Percentiles rank a stretch among this genome's conserved stretches.
These are phyloP conservation scores for Enteromius trimaculatus DNA, from an alignment of 2,797 vertebrate genomes.

Conservation along the genomic window DNA sequence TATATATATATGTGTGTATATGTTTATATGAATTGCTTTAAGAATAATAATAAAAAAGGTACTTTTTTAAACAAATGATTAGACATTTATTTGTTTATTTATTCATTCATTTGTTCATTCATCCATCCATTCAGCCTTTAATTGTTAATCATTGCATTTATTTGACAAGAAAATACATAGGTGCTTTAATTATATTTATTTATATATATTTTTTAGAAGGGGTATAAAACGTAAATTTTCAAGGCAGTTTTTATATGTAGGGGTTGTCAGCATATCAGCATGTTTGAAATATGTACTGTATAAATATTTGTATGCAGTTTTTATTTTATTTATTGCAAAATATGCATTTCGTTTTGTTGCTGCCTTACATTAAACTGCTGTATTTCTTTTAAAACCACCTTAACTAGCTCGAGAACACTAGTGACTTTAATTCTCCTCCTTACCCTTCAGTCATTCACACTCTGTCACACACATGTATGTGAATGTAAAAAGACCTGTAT, in stretches of 20 bases:
- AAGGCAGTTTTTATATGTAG: background rate
- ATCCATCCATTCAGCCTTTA: no score
- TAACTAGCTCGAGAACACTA: background rate
- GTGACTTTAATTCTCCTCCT: background rate
- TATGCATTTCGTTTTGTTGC: background rate
- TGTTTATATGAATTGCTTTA: no score
- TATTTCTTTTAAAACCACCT: background rate
- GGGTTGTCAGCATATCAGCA: no score
- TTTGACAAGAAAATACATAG: background rate
- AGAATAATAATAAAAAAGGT: no score
- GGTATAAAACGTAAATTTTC: background rate
- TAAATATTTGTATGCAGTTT: background rate
- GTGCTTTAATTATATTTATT: no score
- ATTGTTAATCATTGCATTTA: background rate
- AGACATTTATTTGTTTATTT: no score
- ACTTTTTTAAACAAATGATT: no score
- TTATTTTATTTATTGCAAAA: no score
- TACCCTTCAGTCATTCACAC: background rate
- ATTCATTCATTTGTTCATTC: no score
- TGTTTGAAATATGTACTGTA: background rate
- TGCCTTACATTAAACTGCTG: background rate
- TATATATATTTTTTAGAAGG: no score
- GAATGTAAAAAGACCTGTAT: slow-evolving; percentile 20
- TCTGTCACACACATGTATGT: background rate
- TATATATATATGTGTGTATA: no score